These are phyloP conservation scores for Ianthella basta DNA, from an alignment of 37 sponge, comb jelly and placozoan species.

Conservation along the genomic window DNA sequence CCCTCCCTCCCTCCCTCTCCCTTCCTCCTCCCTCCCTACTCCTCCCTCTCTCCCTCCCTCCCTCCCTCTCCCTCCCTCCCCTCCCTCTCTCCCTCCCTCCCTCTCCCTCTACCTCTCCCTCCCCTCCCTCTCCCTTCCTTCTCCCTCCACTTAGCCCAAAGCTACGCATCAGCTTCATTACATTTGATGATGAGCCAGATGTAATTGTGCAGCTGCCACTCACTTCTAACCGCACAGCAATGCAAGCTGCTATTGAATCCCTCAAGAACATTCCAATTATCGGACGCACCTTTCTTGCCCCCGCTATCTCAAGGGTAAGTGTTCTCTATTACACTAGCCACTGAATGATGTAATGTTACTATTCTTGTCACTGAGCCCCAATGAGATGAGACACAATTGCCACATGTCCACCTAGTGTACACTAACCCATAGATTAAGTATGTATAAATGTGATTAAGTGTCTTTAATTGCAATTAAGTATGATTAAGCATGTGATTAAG, in stretches of 20 bases:
- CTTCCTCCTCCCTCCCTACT: neutral
- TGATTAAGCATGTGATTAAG: too few relatives aligned
- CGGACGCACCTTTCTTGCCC: neutral
- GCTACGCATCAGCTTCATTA: neutral
- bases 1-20: neutral
- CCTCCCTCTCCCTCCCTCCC: neutral
- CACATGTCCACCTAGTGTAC: too few relatives aligned
- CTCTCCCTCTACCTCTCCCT: neutral
- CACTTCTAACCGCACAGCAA: neutral
- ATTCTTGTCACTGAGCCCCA: too few relatives aligned
- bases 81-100: neutral
- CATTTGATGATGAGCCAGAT: neutral
- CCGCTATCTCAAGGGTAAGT: slow-evolving; percentile 30
- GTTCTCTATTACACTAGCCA: too few relatives aligned
- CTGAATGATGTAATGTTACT: too few relatives aligned
- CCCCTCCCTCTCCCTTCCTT: neutral
- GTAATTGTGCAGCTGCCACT: neutral
- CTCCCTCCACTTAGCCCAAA: neutral
- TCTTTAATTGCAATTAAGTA: too few relatives aligned
- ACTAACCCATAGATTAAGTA: too few relatives aligned
- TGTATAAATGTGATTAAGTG: too few relatives aligned
- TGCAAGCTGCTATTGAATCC: neutral
- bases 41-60: neutral
- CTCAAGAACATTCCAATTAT: neutral
- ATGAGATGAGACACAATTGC: too few relatives aligned